phyloP scores from a whole-genome alignment of 2,888 invertebrate species.

The Troides aeacus region DNA sequence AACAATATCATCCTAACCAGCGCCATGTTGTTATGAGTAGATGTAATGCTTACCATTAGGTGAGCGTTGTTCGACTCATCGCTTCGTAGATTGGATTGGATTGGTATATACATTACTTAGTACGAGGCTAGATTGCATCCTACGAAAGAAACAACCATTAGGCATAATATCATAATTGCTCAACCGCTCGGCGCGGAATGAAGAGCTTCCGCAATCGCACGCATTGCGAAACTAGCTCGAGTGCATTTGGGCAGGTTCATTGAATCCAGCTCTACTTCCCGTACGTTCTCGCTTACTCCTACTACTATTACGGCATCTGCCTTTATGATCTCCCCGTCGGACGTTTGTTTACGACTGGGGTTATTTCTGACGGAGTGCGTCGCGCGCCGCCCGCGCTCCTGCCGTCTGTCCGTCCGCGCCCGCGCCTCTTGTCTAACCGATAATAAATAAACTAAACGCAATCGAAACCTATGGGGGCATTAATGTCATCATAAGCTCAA shows the following conservation, averaged over 20 bases:
- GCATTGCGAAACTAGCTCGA: conserved; percentile 10
- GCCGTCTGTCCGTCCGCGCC: conserved; percentile 53
- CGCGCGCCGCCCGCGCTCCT: conserved; percentile 40
- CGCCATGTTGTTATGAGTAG: too few relatives aligned
- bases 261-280: conserved; percentile 29
- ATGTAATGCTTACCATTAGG: too few relatives aligned
- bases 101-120: too few relatives aligned
- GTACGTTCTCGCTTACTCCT: conserved; percentile 34
- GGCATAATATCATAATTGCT: neutral
- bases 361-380: conserved; percentile 41
- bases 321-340: conserved; percentile 37
- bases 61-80: too few relatives aligned
- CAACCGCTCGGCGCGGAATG: neutral
- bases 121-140: too few relatives aligned
- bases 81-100: too few relatives aligned
- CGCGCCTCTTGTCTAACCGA: conserved; percentile 33
- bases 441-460: conserved; percentile 22
- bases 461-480: conserved; percentile 11
- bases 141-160: neutral
- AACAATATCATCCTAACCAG: too few relatives aligned
- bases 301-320: conserved; percentile 39
- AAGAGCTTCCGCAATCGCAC: neutral
- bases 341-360: conserved; percentile 31
- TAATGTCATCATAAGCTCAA: conserved; percentile 14
- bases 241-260: conserved; percentile 23